Evolutionary conservation across 2,113 vertebrate species (phyloP).

Genomic region (Erythrolamprus reginae): DNA sequence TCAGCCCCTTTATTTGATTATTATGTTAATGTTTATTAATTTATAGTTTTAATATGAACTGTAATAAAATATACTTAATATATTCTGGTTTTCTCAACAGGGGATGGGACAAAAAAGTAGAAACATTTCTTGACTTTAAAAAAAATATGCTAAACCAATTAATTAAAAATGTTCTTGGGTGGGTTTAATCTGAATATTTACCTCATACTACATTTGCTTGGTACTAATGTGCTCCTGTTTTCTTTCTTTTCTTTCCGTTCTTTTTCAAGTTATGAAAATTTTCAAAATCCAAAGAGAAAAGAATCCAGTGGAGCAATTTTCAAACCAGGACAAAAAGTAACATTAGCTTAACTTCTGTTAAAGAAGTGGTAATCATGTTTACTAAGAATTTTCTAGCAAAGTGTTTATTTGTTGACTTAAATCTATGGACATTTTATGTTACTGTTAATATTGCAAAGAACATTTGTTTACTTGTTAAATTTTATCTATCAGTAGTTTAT

Average conservation of each 20-base stretch:
- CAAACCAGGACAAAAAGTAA: constrained; percentile 85
- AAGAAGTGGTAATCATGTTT: constrained; percentile 25
- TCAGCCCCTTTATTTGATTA: not conserved
- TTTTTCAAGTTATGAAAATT: constrained; percentile 80
- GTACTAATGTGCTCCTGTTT: not conserved
- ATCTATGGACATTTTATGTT: constrained; percentile 39
- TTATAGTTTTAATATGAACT: not conserved
- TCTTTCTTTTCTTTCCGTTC: not conserved
- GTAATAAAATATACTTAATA: not conserved
- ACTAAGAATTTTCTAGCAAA: constrained; percentile 34
- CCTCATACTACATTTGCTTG: not conserved
- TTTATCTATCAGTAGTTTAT: constrained; percentile 38
- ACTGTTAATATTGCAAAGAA: constrained; percentile 36
- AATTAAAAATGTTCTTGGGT: not conserved
- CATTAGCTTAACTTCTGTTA: constrained; percentile 75
- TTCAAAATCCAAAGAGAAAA: constrained; percentile 76
- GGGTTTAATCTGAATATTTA: not conserved
- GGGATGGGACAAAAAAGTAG: not conserved
- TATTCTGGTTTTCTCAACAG: not conserved
- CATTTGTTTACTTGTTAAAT: constrained; percentile 46
- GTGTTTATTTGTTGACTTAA: constrained; percentile 49
- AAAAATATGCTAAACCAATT: not conserved
- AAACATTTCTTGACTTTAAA: not conserved
- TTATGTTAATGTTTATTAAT: not conserved
- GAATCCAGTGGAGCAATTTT: constrained; percentile 62